These are phyloP conservation scores for Prietella phreatophila DNA, from an alignment of 2,113 vertebrate species.

Conservation along the genomic window DNA sequence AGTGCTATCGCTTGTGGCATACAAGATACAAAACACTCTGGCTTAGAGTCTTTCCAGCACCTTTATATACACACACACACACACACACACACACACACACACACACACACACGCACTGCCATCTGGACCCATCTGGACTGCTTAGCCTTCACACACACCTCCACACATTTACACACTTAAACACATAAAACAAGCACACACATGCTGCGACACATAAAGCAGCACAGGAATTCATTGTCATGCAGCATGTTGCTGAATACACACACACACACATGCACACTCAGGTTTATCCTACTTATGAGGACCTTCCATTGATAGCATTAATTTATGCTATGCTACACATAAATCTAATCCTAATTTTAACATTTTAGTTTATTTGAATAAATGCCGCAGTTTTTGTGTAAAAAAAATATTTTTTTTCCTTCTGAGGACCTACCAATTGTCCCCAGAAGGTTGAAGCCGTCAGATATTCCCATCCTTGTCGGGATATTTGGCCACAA, in stretches of 20 bases:
- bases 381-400: background rate
- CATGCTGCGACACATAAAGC: background rate
- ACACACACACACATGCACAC: background rate
- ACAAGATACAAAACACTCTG: conserved; percentile 37
- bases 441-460: background rate
- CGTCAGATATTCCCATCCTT: background rate
- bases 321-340: background rate
- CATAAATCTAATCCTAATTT: background rate
- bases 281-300: background rate
- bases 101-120: conserved; percentile 2
- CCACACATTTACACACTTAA: background rate
- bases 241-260: background rate
- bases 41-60: conserved; percentile 43
- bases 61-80: conserved; percentile 23
- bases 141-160: conserved; percentile 12
- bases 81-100: background rate
- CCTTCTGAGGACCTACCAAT: background rate
- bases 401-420: too few relatives aligned
- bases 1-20: conserved; percentile 2
- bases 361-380: background rate
- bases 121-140: conserved; percentile 45
- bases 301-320: background rate
- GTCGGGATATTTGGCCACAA: background rate
- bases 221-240: conserved; percentile 6
- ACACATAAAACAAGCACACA: background rate